These are phyloP conservation scores for Stegodyphus mimosarum DNA, from an alignment of 1,140 invertebrate genomes.

Conservation along the genomic window DNA sequence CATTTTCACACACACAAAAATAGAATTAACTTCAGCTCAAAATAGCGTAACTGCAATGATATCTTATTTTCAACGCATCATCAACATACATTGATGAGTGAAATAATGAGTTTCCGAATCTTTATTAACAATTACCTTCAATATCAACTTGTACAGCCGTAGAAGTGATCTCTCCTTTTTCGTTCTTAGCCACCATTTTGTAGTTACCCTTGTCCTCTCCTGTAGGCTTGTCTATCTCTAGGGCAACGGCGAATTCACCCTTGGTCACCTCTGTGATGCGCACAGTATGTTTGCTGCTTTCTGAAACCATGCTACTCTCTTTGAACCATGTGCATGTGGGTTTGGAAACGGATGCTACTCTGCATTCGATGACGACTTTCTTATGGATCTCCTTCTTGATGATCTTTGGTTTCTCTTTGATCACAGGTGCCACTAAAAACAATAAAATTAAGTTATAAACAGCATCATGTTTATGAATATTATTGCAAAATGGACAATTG, in stretches of 20 bases:
- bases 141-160: slow-evolving; percentile 81
- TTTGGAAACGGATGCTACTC: slow-evolving; percentile 86
- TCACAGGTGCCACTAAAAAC: slow-evolving; percentile 85
- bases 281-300: slow-evolving; percentile 80
- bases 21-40: no score
- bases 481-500: no score
- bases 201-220: slow-evolving; percentile 87
- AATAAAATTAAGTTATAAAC: no score
- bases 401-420: slow-evolving; percentile 90
- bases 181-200: slow-evolving; percentile 90
- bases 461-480: no score
- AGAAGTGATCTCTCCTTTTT: slow-evolving; percentile 92
- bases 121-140: slow-evolving; percentile 45
- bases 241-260: slow-evolving; percentile 64
- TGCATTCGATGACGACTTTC: slow-evolving; percentile 90
- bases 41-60: no score
- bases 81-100: no score
- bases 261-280: slow-evolving; percentile 73
- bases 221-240: slow-evolving; percentile 75
- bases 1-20: no score
- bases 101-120: no score
- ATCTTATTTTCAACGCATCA: no score
- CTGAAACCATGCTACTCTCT: slow-evolving; percentile 80
- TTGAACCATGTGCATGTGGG: slow-evolving; percentile 92
- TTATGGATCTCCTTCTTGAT: slow-evolving; percentile 89